Conservation (phyloP, 2,797 vertebrate species). For the Chelon labrosus region DNA sequence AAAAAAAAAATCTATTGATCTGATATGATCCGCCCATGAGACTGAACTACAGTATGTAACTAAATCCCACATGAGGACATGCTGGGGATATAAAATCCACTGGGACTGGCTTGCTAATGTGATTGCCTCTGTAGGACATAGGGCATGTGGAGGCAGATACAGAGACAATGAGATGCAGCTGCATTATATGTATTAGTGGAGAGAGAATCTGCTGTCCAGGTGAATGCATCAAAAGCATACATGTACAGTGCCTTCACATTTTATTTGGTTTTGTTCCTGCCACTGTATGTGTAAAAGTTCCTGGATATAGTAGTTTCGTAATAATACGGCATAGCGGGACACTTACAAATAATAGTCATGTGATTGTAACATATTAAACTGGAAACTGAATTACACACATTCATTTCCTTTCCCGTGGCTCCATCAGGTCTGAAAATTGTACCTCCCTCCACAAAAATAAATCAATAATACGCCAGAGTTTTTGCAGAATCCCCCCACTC, state of each 20-base stretch:
- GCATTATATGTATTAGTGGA: conserved; percentile 6
- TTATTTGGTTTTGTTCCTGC: background rate
- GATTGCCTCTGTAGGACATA: conserved; percentile 43
- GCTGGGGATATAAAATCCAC: conserved; percentile 49
- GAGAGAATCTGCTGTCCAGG: background rate
- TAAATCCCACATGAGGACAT: conserved; percentile 54
- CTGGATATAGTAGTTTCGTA: background rate
- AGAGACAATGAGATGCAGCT: conserved; percentile 25
- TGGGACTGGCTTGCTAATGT: conserved; percentile 54
- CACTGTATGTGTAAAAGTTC: background rate
- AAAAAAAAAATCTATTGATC: conserved; percentile 54
- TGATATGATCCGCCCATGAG: conserved; percentile 53
- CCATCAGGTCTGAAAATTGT: background rate
- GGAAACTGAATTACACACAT: conserved; percentile 5
- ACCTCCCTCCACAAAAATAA: conserved; percentile 18
- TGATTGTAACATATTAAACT: background rate
- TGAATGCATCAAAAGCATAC: background rate
- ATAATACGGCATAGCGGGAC: background rate
- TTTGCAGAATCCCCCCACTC: background rate
- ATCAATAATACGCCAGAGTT: conserved; percentile 8
- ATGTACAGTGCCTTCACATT: background rate
- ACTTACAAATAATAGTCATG: background rate
- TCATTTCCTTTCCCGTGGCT: background rate
- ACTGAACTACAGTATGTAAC: conserved; percentile 46
- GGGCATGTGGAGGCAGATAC: conserved; percentile 36